These are phyloP conservation scores for Heterohyrax brucei DNA, from an alignment of 2,797 vertebrate genomes.

Conservation along the genomic window DNA sequence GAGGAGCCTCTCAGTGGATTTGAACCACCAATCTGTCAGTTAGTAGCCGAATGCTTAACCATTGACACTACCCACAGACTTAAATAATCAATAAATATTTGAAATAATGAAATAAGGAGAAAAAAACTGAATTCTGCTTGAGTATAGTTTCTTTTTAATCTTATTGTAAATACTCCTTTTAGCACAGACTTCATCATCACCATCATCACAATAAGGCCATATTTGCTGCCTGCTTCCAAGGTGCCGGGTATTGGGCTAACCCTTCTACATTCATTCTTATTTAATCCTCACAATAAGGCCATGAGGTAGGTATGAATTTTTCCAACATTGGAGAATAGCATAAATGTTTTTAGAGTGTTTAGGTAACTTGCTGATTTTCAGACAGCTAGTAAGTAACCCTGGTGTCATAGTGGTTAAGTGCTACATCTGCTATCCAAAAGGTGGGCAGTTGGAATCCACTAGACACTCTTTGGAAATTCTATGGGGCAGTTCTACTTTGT, in stretches of 20 bases:
- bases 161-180: background rate
- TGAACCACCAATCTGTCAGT: background rate
- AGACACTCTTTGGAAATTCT: too few relatives aligned
- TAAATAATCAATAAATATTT: conserved; percentile 25
- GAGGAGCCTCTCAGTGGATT: background rate
- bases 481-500: too few relatives aligned
- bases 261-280: background rate
- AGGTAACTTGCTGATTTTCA: conserved; percentile 34
- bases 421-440: too few relatives aligned
- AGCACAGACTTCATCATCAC: background rate
- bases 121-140: background rate
- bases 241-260: too few relatives aligned
- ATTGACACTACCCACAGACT: background rate
- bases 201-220: background rate
- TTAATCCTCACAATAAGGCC: background rate
- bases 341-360: background rate
- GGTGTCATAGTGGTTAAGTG: too few relatives aligned
- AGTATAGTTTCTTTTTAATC: conserved; percentile 10
- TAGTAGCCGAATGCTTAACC: background rate
- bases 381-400: background rate
- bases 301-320: background rate
- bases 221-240: background rate
- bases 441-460: too few relatives aligned
- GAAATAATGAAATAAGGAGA: background rate
- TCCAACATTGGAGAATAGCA: background rate